Conservation (phyloP, 1,140 invertebrate species). For the Anastatus disparis region DNA sequence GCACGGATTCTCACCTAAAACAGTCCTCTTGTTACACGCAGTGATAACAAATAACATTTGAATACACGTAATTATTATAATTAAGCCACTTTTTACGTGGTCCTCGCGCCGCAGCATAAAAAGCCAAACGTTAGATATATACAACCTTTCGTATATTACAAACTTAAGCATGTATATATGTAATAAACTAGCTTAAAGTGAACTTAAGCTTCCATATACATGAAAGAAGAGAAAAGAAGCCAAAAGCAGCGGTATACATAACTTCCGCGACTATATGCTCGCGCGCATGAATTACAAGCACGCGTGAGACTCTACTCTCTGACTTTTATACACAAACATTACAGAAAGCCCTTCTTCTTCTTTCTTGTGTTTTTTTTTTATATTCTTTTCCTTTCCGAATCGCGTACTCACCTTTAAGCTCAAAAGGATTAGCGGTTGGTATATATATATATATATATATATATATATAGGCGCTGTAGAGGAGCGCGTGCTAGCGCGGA, state of each 20-base stretch:
- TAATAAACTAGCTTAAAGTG: background rate
- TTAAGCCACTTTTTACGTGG: background rate
- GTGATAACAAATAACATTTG: conserved; percentile 25
- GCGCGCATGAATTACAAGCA: conserved; percentile 25
- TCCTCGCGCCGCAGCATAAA: background rate
- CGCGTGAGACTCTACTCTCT: background rate
- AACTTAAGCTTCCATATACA: too few species aligned
- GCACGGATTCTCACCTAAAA: conserved; percentile 15
- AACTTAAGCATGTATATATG: background rate
- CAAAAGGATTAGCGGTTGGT: too few species aligned
- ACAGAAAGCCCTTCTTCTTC: conserved; percentile 18
- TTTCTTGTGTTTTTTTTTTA: background rate
- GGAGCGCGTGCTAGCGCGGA: conserved; percentile 6
- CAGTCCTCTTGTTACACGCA: background rate
- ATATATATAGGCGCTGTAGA: too few species aligned
- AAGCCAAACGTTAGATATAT: conserved; percentile 6
- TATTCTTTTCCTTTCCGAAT: conserved; percentile 22
- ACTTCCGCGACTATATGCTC: conserved; percentile 34
- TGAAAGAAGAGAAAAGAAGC: conserved; percentile 8
- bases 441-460: too few species aligned
- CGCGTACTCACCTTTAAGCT: background rate
- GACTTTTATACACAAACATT: background rate
- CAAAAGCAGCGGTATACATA: conserved; percentile 11
- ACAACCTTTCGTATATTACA: background rate
- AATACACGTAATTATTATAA: conserved; percentile 30